Percentiles rank a stretch among this genome's conserved stretches.
phyloP scores from a whole-genome alignment of 2,888 invertebrate genomes.

The Sminthurides aquaticus region DNA sequence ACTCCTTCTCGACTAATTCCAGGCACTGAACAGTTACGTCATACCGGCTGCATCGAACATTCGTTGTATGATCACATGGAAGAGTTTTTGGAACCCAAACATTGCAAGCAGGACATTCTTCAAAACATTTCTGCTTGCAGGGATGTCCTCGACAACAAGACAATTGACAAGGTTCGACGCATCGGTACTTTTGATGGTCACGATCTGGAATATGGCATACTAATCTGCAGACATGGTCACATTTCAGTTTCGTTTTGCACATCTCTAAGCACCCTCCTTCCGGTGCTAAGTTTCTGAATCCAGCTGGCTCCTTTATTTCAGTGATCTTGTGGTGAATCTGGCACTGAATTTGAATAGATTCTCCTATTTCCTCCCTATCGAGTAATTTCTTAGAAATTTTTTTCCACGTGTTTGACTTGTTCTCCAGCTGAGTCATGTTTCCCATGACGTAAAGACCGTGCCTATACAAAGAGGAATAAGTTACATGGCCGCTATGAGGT shows the following conservation, averaged over 20 bases:
- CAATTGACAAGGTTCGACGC: constrained; percentile 49
- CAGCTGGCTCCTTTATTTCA: constrained; percentile 17
- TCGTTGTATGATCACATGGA: constrained; percentile 52
- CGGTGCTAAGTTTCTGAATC: constrained; percentile 43
- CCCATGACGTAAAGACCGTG: constrained; percentile 65
- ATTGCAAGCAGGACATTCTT: constrained; percentile 39
- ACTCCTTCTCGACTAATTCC: constrained; percentile 41
- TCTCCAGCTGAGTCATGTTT: constrained; percentile 49
- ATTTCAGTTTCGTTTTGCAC: constrained; percentile 53
- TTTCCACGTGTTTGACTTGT: constrained; percentile 42
- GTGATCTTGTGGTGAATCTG: constrained; percentile 33
- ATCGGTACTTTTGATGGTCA: constrained; percentile 51
- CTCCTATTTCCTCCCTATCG: constrained; percentile 30
- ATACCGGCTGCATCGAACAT: constrained; percentile 47
- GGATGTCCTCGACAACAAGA: constrained; percentile 23
- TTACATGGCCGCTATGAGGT: too few species aligned
- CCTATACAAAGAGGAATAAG: constrained; percentile 18
- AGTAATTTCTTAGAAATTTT: constrained; percentile 37
- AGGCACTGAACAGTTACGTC: constrained; percentile 29
- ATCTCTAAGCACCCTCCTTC: constrained; percentile 57
- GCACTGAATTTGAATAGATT: constrained; percentile 35
- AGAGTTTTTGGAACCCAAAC: constrained; percentile 45
- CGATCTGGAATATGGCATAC: constrained; percentile 57
- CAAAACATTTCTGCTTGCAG: constrained; percentile 27
- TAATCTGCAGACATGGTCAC: constrained; percentile 58